phyloP scores from a whole-genome alignment of 2,797 vertebrate genomes.

The Eulemur mongoz region DNA sequence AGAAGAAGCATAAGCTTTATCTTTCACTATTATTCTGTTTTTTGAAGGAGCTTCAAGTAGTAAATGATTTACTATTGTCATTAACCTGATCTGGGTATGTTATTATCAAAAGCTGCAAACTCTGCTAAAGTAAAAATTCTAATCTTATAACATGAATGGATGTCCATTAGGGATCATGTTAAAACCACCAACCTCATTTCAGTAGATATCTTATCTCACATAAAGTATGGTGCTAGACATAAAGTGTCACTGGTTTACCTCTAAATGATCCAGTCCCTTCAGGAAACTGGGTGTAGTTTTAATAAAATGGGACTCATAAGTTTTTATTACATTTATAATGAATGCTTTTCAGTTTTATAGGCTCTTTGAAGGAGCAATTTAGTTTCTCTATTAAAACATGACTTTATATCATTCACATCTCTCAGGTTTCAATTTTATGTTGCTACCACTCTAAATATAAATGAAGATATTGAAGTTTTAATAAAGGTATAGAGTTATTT shows the following conservation, averaged over 20 bases:
- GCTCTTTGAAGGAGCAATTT: conserved; percentile 84
- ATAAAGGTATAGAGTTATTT: conserved; percentile 78
- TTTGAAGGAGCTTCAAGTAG: conserved; percentile 20
- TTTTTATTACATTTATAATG: conserved; percentile 87
- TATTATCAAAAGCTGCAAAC: conserved; percentile 52
- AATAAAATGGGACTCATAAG: conserved; percentile 85
- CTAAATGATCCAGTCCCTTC: conserved; percentile 77
- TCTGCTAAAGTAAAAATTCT: conserved; percentile 34
- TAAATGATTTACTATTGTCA: conserved; percentile 62
- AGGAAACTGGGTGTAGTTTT: conserved; percentile 84
- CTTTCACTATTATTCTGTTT: conserved; percentile 38
- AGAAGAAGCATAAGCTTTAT: neutral
- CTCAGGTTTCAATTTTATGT: conserved; percentile 81
- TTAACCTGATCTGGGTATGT: conserved; percentile 25
- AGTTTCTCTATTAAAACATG: conserved; percentile 84
- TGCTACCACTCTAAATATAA: conserved; percentile 80
- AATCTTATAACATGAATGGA: conserved; percentile 31
- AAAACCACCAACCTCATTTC: conserved; percentile 72
- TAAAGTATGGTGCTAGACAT: conserved; percentile 75
- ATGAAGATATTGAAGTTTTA: conserved; percentile 80
- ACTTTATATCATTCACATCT: conserved; percentile 84
- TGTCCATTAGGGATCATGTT: conserved; percentile 64
- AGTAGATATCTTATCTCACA: conserved; percentile 61
- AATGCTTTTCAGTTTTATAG: conserved; percentile 86
- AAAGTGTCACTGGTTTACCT: conserved; percentile 77